phyloP scores from a whole-genome alignment of 2,888 invertebrate species.

The Xestia rhomboidea region DNA sequence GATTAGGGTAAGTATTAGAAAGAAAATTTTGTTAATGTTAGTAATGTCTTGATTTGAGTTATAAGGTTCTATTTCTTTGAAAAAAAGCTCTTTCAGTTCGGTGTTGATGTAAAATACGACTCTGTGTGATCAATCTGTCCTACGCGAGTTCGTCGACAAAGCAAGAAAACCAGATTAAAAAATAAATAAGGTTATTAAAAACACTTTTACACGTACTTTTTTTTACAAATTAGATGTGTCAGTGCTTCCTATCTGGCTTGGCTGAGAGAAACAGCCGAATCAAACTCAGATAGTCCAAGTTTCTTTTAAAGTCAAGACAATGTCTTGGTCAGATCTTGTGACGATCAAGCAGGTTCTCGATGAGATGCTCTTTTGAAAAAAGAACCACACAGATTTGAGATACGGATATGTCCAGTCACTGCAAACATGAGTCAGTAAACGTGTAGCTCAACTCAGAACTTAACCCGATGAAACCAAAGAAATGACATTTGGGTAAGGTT shows the following conservation, averaged over 20 bases:
- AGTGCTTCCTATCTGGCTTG: no score
- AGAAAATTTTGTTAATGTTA: neutral
- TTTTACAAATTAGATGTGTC: neutral
- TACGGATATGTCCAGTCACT: neutral
- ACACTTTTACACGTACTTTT: neutral
- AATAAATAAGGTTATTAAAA: neutral
- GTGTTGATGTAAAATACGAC: neutral
- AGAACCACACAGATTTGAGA: neutral
- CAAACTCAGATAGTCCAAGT: neutral
- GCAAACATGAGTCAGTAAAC: neutral
- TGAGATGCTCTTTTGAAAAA: neutral
- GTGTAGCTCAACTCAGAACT: neutral
- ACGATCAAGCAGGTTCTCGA: neutral
- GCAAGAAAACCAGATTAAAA: neutral
- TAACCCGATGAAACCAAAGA: neutral
- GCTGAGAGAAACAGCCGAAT: neutral
- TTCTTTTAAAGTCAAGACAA: no score
- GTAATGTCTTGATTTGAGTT: neutral
- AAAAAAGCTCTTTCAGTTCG: neutral
- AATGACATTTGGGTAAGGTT: neutral
- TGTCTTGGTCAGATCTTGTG: neutral
- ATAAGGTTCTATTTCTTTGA: neutral
- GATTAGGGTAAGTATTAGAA: slow-evolving; percentile 3
- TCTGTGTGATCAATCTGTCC: neutral
- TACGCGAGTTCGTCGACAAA: neutral